Evolutionary conservation across 2,113 vertebrate species (phyloP).

Genomic region (Phyllostomus discolor): DNA sequence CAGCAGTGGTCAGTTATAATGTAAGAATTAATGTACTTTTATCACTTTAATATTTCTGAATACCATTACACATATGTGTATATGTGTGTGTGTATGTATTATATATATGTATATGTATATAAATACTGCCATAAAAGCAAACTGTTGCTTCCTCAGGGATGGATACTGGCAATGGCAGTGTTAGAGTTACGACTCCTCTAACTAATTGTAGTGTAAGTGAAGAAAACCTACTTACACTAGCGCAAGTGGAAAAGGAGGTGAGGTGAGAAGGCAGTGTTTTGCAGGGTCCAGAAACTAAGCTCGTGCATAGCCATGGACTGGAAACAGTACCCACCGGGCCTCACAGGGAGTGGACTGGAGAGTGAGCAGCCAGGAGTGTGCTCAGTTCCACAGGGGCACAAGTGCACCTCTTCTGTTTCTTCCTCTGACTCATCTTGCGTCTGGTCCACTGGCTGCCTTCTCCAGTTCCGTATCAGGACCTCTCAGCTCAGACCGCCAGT

Average conservation of each 20-base stretch:
- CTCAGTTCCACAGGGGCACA: rapidly evolving
- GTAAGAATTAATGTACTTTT: neutral
- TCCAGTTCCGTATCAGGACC: rapidly evolving
- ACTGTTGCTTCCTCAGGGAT: neutral
- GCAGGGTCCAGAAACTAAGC: neutral
- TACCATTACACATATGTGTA: neutral
- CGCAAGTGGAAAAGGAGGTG: neutral
- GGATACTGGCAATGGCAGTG: neutral
- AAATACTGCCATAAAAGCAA: neutral
- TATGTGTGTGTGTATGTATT: no score
- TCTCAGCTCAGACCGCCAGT: neutral
- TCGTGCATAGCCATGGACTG: neutral
- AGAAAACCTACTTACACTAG: neutral
- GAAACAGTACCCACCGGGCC: no score
- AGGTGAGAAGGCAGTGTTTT: neutral
- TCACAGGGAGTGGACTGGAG: neutral
- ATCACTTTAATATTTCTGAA: neutral
- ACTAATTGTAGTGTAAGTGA: neutral
- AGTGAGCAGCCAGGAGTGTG: neutral
- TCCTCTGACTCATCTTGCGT: neutral
- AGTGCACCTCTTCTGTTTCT: neutral
- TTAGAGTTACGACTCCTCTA: neutral
- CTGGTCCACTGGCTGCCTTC: neutral
- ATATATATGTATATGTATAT: no score
- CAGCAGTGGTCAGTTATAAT: neutral